Evolutionary conservation across 1,140 invertebrate genomes (phyloP).

Genomic region (Diorhabda carinulata): DNA sequence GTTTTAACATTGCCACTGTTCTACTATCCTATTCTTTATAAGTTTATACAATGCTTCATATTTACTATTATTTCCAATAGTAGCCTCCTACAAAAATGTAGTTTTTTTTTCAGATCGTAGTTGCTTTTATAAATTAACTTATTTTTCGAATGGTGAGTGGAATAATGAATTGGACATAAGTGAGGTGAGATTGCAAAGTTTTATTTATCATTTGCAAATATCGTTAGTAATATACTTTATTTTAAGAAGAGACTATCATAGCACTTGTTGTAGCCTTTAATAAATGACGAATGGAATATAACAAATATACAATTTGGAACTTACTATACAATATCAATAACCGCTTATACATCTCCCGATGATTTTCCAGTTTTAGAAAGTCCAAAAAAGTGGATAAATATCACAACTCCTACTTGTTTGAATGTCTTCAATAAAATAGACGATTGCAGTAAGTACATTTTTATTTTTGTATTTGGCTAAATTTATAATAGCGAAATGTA

Average conservation of each 20-base stretch:
- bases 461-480: slow-evolving; percentile 4
- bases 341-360: background rate
- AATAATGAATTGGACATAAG: too few species aligned
- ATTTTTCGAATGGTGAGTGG: background rate
- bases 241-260: too few species aligned
- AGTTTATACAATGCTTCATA: too few species aligned
- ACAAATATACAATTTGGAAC: slow-evolving; percentile 16
- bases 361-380: slow-evolving; percentile 9
- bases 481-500: too few species aligned
- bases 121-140: background rate
- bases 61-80: too few species aligned
- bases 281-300: slow-evolving; percentile 12
- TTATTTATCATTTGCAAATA: too few species aligned
- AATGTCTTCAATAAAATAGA: slow-evolving; percentile 41
- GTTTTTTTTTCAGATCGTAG: slow-evolving; percentile 7
- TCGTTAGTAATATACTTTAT: too few species aligned
- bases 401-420: slow-evolving; percentile 40
- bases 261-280: too few species aligned
- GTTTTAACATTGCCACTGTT: too few species aligned
- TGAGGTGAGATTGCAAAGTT: too few species aligned
- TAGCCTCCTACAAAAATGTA: background rate
- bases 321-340: slow-evolving; percentile 18
- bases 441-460: slow-evolving; percentile 43
- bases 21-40: too few species aligned
- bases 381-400: slow-evolving; percentile 15